A percentile compares a stretch with the other conserved stretches of the same genome.
These are phyloP conservation scores for Cheiracanthium punctorium DNA, from an alignment of 2,888 invertebrate genomes.

Conservation along the genomic window DNA sequence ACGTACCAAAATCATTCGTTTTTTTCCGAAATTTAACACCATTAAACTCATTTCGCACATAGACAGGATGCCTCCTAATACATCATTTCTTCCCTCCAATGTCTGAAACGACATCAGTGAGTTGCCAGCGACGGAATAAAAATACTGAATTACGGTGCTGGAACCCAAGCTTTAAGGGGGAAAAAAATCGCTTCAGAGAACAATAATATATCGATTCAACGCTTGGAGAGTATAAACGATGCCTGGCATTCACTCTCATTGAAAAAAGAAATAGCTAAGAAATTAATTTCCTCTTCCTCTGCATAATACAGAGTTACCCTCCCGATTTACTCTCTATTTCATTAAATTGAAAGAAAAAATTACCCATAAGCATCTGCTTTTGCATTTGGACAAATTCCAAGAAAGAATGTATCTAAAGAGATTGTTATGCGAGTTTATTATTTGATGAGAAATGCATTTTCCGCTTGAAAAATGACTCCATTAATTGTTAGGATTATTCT, in stretches of 20 bases:
- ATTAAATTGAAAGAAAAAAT: background rate
- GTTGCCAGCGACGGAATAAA: too few species aligned
- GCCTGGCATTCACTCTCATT: background rate
- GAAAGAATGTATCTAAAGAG: background rate
- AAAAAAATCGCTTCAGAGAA: background rate
- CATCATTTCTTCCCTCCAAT: too few species aligned
- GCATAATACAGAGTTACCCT: background rate
- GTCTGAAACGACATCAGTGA: too few species aligned
- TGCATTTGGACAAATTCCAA: background rate
- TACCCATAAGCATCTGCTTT: background rate
- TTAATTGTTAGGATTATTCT: background rate
- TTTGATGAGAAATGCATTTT: background rate
- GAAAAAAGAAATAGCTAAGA: background rate
- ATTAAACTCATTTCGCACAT: too few species aligned
- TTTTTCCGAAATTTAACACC: too few species aligned
- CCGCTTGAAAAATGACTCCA: background rate
- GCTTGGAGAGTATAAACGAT: background rate
- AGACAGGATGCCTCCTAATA: too few species aligned
- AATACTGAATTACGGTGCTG: too few species aligned
- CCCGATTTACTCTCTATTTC: background rate
- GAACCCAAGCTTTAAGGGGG: too few species aligned
- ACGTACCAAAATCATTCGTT: too few species aligned
- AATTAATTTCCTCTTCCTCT: background rate
- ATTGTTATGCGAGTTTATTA: background rate
- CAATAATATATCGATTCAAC: background rate